These are phyloP conservation scores for Phaethornis superciliosus DNA, from an alignment of 2,113 vertebrate species.

Conservation along the genomic window DNA sequence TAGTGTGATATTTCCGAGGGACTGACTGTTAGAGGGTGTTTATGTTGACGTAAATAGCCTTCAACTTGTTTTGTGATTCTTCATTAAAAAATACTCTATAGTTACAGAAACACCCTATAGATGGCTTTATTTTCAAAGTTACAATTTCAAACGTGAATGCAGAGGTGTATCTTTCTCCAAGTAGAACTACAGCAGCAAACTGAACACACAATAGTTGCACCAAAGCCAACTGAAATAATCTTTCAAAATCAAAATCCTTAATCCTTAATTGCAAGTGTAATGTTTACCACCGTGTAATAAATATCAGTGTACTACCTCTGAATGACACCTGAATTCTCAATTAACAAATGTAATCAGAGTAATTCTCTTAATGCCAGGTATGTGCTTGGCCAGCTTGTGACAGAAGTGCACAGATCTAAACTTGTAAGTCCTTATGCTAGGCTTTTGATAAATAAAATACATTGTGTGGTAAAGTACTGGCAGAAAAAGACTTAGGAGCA, in stretches of 20 bases:
- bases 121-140: neutral
- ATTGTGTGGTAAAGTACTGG: neutral
- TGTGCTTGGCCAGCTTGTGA: neutral
- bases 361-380: neutral
- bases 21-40: neutral
- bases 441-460: neutral
- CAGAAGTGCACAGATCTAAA: neutral
- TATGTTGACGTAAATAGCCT: neutral
- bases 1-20: neutral
- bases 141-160: neutral
- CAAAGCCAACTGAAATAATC: neutral
- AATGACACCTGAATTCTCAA: neutral
- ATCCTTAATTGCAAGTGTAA: neutral
- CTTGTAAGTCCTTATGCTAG: neutral
- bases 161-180: neutral
- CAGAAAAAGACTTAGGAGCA: neutral
- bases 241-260: neutral
- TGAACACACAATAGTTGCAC: neutral
- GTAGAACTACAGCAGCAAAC: neutral
- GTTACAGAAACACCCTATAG: neutral
- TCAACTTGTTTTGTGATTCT: neutral
- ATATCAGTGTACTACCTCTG: neutral
- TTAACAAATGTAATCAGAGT: neutral
- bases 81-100: neutral
- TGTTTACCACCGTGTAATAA: neutral